Conservation (phyloP, 2,888 invertebrate species). For the Rhopalosiphum nymphaeae region DNA sequence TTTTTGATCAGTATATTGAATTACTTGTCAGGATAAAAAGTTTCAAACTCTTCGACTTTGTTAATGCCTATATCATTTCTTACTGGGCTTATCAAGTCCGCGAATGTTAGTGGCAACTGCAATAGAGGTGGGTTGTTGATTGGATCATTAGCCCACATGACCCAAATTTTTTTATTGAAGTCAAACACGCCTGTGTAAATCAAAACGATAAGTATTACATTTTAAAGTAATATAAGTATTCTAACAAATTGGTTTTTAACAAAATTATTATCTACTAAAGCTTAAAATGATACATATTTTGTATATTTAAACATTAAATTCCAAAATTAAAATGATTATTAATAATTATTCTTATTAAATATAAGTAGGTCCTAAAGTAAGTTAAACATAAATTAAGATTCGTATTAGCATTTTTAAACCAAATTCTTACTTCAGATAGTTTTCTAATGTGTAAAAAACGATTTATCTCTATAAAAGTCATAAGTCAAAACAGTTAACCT, state of each 20-base stretch:
- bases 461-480: background rate
- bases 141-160: constrained; percentile 48
- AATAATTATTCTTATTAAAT: background rate
- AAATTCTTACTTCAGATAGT: background rate
- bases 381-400: background rate
- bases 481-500: background rate
- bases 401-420: background rate
- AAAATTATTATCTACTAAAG: background rate
- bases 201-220: background rate
- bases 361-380: background rate
- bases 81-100: background rate
- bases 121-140: constrained; percentile 33
- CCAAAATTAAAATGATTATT: background rate
- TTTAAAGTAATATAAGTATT: background rate
- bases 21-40: background rate
- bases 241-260: background rate
- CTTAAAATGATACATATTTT: background rate
- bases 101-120: constrained; percentile 25
- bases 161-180: constrained; percentile 31
- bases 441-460: background rate
- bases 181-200: constrained; percentile 40
- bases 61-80: background rate
- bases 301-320: background rate
- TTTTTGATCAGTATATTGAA: background rate
- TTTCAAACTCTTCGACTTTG: background rate